A percentile compares a stretch with the other conserved stretches of the same genome.
phyloP scores from a whole-genome alignment of 2,888 invertebrate genomes.

The Drosophila recens region DNA sequence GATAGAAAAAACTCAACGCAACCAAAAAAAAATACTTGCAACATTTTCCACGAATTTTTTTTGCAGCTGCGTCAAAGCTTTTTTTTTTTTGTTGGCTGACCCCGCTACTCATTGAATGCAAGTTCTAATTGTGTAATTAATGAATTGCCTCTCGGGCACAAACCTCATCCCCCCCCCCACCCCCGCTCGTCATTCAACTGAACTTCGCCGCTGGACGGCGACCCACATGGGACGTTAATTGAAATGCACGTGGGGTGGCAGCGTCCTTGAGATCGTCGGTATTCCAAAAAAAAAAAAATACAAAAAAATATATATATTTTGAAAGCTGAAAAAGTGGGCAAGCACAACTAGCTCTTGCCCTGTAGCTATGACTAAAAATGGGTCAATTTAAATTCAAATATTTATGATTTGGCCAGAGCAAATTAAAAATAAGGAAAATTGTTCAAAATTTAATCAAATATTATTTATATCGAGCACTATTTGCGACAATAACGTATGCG shows the following conservation, averaged over 20 bases:
- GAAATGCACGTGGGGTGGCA: constrained; percentile 61
- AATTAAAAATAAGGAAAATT: background rate
- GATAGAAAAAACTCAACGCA: background rate
- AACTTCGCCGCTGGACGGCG: constrained; percentile 31
- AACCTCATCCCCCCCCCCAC: constrained; percentile 19
- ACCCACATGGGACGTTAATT: constrained; percentile 66
- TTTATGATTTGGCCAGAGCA: background rate
- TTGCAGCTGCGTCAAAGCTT: constrained; percentile 37
- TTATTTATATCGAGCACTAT: too few species aligned
- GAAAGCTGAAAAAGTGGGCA: background rate
- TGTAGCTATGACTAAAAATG: background rate
- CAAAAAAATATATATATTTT: too few species aligned
- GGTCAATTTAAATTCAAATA: background rate
- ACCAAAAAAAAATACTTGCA: constrained; percentile 3
- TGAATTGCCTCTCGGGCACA: constrained; percentile 62
- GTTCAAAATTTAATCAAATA: background rate
- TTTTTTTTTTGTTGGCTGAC: too few species aligned
- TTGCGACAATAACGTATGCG: too few species aligned
- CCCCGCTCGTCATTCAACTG: constrained; percentile 13
- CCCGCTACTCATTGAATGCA: constrained; percentile 38
- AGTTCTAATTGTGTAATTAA: constrained; percentile 78
- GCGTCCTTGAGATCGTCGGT: constrained; percentile 57
- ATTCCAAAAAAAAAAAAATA: constrained; percentile 20
- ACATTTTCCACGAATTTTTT: constrained; percentile 55
- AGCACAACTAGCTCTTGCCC: constrained; percentile 1